Evolutionary conservation across 2,797 vertebrate genomes (phyloP).

Genomic region (Cheracebus regulus): DNA sequence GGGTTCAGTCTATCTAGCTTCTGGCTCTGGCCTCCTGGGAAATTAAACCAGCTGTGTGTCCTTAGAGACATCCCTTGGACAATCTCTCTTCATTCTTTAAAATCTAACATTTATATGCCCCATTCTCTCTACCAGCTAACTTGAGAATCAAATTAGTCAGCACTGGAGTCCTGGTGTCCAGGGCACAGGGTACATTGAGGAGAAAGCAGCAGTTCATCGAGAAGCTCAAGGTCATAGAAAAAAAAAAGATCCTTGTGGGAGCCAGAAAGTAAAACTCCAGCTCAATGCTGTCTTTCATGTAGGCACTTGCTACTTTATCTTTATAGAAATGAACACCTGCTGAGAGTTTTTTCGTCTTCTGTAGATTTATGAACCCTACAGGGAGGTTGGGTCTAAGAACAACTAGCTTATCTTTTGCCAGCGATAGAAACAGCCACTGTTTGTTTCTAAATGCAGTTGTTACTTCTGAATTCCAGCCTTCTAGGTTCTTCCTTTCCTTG

Average conservation of each 20-base stretch:
- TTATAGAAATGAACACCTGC: not conserved
- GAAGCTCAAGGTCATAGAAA: slow-evolving; percentile 22
- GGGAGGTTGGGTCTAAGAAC: not conserved
- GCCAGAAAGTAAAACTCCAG: not conserved
- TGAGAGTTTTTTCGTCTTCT: not conserved
- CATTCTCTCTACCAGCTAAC: not conserved
- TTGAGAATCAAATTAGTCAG: not conserved
- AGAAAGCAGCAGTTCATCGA: not conserved
- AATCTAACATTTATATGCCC: not conserved
- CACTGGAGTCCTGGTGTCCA: not conserved
- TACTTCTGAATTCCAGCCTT: slow-evolving; percentile 11
- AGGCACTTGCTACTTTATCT: not conserved
- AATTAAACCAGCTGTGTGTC: not conserved
- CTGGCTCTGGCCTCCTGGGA: not conserved
- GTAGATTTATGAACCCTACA: not conserved
- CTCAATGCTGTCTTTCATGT: not conserved
- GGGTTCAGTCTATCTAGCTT: not conserved
- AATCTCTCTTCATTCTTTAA: not conserved
- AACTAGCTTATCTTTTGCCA: not conserved
- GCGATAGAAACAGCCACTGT: not conserved
- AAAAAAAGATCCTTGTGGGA: not conserved
- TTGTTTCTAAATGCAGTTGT: slow-evolving; percentile 22
- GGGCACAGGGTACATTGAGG: not conserved
- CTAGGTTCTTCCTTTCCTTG: slow-evolving; percentile 29
- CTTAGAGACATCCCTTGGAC: not conserved